Percentiles rank a stretch among this genome's conserved stretches.
phyloP scores from a whole-genome alignment of 2,888 invertebrate species.

The Caradrina kadenii region DNA sequence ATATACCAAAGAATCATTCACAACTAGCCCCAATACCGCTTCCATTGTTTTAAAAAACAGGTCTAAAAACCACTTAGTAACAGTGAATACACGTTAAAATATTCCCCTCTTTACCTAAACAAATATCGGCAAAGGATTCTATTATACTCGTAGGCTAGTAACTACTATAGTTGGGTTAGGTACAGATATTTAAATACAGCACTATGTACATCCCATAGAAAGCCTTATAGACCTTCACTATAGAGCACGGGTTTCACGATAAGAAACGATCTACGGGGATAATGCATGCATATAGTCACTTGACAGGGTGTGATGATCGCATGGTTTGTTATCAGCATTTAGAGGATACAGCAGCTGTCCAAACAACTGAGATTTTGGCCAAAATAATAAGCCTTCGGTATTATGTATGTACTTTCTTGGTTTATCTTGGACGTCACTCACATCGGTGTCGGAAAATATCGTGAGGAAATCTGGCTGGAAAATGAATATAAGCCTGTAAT shows the following conservation, averaged over 20 bases:
- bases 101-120: slow-evolving; percentile 3
- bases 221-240: slow-evolving; percentile 18
- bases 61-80: no score
- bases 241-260: slow-evolving; percentile 34
- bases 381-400: background rate
- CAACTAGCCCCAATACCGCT: background rate
- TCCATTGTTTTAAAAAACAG: background rate
- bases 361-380: slow-evolving; percentile 35
- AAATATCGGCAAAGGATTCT: background rate
- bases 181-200: background rate
- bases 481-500: no score
- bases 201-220: slow-evolving; percentile 5
- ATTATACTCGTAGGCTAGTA: background rate
- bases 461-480: no score
- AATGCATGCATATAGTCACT: slow-evolving; percentile 57
- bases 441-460: no score
- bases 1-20: no score
- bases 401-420: no score
- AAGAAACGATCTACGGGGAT: slow-evolving; percentile 47
- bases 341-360: slow-evolving; percentile 38
- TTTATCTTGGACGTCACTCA: no score
- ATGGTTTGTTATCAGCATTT: slow-evolving; percentile 36
- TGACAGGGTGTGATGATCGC: slow-evolving; percentile 36
- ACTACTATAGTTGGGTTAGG: background rate
- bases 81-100: no score